phyloP scores from a whole-genome alignment of 2,797 vertebrate genomes.

The Adelosebastes latens region DNA sequence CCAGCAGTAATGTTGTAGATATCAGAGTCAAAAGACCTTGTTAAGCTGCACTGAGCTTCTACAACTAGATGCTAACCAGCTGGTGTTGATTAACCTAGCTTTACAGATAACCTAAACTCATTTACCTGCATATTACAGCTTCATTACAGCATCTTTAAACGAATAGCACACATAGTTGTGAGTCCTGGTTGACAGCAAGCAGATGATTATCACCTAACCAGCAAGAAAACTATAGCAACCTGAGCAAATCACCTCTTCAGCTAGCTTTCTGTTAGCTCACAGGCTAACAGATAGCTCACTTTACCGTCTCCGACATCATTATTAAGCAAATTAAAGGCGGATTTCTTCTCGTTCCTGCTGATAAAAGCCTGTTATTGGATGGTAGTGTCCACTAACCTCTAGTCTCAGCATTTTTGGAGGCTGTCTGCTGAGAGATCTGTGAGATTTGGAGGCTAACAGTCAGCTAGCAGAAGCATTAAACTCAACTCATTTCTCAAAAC shows the following conservation, averaged over 20 bases:
- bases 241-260: conserved; percentile 33
- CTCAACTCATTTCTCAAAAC: conserved; percentile 81
- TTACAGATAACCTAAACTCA: conserved; percentile 39
- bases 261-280: conserved; percentile 59
- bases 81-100: conserved; percentile 51
- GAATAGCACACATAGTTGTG: not conserved
- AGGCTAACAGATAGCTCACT: conserved; percentile 57
- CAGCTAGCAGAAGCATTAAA: conserved; percentile 65
- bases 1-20: too few relatives aligned
- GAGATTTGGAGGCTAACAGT: conserved; percentile 68
- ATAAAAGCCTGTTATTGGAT: not conserved
- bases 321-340: conserved; percentile 11
- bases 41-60: not conserved
- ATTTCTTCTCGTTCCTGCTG: not conserved
- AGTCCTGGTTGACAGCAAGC: not conserved
- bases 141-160: not conserved
- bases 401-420: conserved; percentile 72
- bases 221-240: conserved; percentile 34
- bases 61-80: conserved; percentile 49
- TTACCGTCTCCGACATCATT: conserved; percentile 50
- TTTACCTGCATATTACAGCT: conserved; percentile 1
- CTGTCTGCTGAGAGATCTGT: conserved; percentile 57
- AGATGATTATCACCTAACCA: not conserved
- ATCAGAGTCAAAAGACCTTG: not conserved
- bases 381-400: conserved; percentile 68